Conservation (phyloP, 2,113 vertebrate species). For the Varanus salvator region DNA sequence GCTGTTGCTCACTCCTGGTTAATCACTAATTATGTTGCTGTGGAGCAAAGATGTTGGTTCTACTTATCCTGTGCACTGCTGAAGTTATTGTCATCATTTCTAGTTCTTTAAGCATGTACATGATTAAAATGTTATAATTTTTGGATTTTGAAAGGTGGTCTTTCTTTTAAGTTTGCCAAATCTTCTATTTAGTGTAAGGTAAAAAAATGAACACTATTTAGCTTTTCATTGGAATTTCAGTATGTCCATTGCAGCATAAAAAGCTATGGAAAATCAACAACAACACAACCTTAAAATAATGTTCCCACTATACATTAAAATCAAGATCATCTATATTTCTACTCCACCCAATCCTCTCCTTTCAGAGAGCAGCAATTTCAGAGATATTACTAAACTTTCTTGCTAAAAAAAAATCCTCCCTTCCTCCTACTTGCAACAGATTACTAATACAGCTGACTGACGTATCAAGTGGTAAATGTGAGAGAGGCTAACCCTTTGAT, state of each 20-base stretch:
- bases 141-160: not conserved
- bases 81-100: not conserved
- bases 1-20: not conserved
- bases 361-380: not conserved
- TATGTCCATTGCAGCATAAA: not conserved
- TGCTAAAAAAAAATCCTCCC: not conserved
- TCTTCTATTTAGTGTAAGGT: constrained; percentile 1
- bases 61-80: not conserved
- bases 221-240: not conserved
- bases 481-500: not conserved
- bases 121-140: not conserved
- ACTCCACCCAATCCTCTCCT: not conserved
- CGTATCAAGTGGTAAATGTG: not conserved
- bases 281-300: not conserved
- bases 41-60: not conserved
- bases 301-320: not conserved
- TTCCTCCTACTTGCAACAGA: not conserved
- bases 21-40: not conserved
- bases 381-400: not conserved
- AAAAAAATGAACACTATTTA: not conserved
- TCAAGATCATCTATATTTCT: not conserved
- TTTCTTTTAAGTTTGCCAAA: not conserved
- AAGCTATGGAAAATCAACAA: not conserved
- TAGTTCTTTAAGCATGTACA: not conserved
- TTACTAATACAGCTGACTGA: not conserved